Evolutionary conservation across 1,140 invertebrate species (phyloP).

Genomic region (Dendroctonus ponderosae): DNA sequence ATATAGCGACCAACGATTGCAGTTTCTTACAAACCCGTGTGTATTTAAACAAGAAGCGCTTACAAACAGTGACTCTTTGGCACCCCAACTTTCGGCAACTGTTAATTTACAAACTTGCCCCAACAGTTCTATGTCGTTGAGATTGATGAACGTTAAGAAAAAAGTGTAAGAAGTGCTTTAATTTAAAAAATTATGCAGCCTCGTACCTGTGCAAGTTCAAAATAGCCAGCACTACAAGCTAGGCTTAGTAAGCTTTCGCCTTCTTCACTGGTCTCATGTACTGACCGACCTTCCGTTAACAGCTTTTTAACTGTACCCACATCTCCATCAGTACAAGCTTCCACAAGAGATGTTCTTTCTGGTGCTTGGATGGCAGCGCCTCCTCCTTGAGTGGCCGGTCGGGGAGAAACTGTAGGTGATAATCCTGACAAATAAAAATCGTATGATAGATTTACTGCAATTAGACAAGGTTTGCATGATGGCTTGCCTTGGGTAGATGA

Average conservation of each 20-base stretch:
- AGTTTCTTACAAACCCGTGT: too few relatives aligned
- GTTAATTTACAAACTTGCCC: too few relatives aligned
- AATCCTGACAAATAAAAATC: not conserved
- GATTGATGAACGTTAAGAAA: too few relatives aligned
- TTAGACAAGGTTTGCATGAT: not conserved
- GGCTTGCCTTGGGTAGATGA: slow-evolving; percentile 16
- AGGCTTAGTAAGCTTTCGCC: slow-evolving; percentile 88
- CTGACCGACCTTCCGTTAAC: slow-evolving; percentile 85
- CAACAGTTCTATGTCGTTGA: too few relatives aligned
- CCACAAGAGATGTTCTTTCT: slow-evolving; percentile 70
- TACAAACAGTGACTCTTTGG: too few relatives aligned
- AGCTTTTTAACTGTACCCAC: slow-evolving; percentile 85
- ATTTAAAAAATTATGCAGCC: not conserved
- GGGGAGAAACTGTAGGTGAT: slow-evolving; percentile 11
- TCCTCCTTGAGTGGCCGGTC: slow-evolving; percentile 24
- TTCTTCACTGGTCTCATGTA: slow-evolving; percentile 91
- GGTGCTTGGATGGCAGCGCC: slow-evolving; percentile 24
- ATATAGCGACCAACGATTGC: too few relatives aligned
- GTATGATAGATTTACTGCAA: not conserved
- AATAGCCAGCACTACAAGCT: slow-evolving; percentile 91
- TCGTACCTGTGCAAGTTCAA: slow-evolving; percentile 83
- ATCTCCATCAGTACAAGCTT: slow-evolving; percentile 91
- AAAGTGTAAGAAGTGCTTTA: too few relatives aligned
- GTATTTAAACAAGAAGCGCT: too few relatives aligned
- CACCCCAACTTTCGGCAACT: too few relatives aligned